Base-by-base conservation (phyloP, 2,888 invertebrate genomes). In the Thymelicus sylvestris region DNA sequence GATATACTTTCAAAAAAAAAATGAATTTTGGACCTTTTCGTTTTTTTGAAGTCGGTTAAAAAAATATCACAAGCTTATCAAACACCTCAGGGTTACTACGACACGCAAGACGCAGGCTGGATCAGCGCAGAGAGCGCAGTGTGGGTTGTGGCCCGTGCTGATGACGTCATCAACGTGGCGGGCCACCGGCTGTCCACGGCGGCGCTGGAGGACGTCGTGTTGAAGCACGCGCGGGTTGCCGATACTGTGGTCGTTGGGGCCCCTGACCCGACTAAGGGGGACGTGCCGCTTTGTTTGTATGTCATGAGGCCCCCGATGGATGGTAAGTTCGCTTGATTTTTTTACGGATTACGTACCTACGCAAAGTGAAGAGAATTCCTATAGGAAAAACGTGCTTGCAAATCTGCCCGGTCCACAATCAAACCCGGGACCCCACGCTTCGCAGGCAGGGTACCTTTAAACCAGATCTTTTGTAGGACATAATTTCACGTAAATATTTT, bases 111-210 rank as follows among this genome's bases (percentile, higher is more conserved):
- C 84, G 98, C 98, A 0, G 99, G 98, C 0, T 97, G 97, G 87
- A 95, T 96, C 71, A 98, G 98, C 82, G 95, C 96, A 67, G 95
- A 96, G 76, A 98, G 98, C 0, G 97, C 97, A 69, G 95, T 99
- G 2, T 98, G 96, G 89, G 98, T 99, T 13, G 97, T 98, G 66
- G 97, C 98, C 0, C 94, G 99, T 47, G 98, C 97, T 73, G 99
- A 99, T 90, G 99, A 99, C 88, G 97, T 98, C 73, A 98, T 99
- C 80, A 99, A 99, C 86, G 98, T 99, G 0, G 98, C 99, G 0
- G 99, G 98, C 0, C 98, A 98, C 86, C 94, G 98, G 66, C 94
- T 99, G 57, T 98, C 98, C 0, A 98, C 98, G 0, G 96, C 97
- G 0, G 97, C 98, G 0, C 88, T 99, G 5, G 99, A 99, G 86